Evolutionary conservation across 2,888 invertebrate genomes (phyloP).

Genomic region (Euspilapteryx auroguttella): DNA sequence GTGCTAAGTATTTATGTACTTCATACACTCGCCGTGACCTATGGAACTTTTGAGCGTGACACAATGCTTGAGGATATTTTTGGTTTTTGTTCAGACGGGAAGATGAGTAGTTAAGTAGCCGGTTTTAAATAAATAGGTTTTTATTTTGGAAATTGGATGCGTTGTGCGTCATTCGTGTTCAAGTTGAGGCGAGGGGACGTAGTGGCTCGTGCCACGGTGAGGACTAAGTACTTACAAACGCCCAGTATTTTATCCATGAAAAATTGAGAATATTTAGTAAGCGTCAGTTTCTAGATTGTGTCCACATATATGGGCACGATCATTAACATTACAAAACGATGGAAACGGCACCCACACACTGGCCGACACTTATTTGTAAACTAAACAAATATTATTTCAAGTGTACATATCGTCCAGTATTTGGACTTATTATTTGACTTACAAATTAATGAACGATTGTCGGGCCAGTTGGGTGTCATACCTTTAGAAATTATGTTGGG

Average conservation of each 20-base stretch:
- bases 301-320: too few species aligned
- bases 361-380: constrained; percentile 48
- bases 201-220: constrained; percentile 18
- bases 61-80: constrained; percentile 54
- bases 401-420: constrained; percentile 47
- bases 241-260: too few species aligned
- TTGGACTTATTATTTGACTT: constrained; percentile 36
- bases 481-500: constrained; percentile 21
- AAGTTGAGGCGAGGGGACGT: constrained; percentile 41
- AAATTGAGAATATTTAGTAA: too few species aligned
- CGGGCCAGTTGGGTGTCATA: constrained; percentile 20
- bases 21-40: constrained; percentile 51
- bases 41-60: constrained; percentile 55
- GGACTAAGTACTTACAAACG: too few species aligned
- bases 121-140: constrained; percentile 55
- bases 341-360: constrained; percentile 32
- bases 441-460: constrained; percentile 54
- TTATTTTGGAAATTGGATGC: constrained; percentile 59
- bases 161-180: constrained; percentile 22
- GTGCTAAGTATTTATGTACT: constrained; percentile 39
- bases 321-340: constrained; percentile 51
- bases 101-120: constrained; percentile 55
- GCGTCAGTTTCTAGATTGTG: too few species aligned
- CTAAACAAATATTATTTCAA: constrained; percentile 54
- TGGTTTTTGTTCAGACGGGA: constrained; percentile 54